Conservation (phyloP, 2,113 vertebrate species). For the Bubo scandiacus region DNA sequence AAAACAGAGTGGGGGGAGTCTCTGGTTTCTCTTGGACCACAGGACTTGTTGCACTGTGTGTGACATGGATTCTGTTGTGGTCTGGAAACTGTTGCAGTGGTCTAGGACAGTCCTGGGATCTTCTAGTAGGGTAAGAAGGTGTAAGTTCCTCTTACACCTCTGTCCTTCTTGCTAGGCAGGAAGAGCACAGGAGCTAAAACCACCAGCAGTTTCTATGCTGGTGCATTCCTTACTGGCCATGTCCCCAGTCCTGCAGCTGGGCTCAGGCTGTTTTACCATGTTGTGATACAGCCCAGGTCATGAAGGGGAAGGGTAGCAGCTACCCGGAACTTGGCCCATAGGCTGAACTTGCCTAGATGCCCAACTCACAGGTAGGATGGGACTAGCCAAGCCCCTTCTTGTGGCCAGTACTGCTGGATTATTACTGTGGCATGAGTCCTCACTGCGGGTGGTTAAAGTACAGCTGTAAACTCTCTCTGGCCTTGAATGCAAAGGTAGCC, state of each 20-base stretch:
- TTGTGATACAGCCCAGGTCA: not conserved
- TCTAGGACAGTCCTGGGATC: not conserved
- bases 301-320: not conserved
- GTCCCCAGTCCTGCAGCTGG: not conserved
- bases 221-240: not conserved
- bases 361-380: not conserved
- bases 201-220: not conserved
- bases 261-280: fast-evolving
- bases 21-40: not conserved
- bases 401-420: not conserved
- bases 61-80: fast-evolving
- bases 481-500: not conserved
- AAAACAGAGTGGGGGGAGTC: not conserved
- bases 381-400: not conserved
- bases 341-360: not conserved
- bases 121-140: not conserved
- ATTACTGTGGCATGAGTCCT: not conserved
- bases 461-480: not conserved
- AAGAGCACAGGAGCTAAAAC: not conserved
- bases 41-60: not conserved
- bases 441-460: not conserved
- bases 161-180: not conserved
- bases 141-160: not conserved
- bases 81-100: not conserved
- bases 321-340: fast-evolving